Conservation (phyloP, 2,113 vertebrate genomes). For the Gambusia affinis region DNA sequence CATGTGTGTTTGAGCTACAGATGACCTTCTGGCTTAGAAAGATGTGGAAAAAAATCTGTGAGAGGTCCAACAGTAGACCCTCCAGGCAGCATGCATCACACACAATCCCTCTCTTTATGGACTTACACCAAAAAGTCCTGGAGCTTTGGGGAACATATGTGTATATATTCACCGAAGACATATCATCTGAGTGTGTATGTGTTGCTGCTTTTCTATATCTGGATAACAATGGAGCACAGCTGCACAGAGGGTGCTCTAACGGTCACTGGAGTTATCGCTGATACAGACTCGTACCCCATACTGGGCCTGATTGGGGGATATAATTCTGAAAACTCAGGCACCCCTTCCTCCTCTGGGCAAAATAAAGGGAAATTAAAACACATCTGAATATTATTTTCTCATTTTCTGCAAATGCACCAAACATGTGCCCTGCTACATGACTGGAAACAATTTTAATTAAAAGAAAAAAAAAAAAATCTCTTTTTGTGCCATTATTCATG, state of each 20-base stretch:
- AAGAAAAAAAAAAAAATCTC: not conserved
- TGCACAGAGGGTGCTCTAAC: conserved; percentile 11
- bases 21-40: conserved; percentile 18
- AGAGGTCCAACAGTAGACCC: conserved; percentile 28
- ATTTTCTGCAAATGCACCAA: not conserved
- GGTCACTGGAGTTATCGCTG: conserved; percentile 10
- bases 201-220: conserved; percentile 19
- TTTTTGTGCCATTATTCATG: conserved; percentile 34
- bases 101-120: conserved; percentile 61
- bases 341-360: no score
- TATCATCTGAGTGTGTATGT: conserved; percentile 19
- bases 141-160: conserved; percentile 62
- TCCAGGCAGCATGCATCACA: conserved; percentile 54
- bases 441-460: conserved; percentile 1
- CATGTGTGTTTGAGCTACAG: conserved; percentile 29
- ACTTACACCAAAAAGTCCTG: conserved; percentile 57
- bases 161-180: conserved; percentile 55
- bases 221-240: conserved; percentile 27
- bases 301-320: not conserved
- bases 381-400: not conserved
- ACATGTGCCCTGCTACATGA: not conserved
- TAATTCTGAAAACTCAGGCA: not conserved
- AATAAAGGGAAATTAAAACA: conserved; percentile 6
- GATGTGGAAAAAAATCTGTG: conserved; percentile 37
- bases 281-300: not conserved